Base-by-base conservation (phyloP, 92 coral and sea anemone genomes). In the Epizoanthus rinbou region DNA sequence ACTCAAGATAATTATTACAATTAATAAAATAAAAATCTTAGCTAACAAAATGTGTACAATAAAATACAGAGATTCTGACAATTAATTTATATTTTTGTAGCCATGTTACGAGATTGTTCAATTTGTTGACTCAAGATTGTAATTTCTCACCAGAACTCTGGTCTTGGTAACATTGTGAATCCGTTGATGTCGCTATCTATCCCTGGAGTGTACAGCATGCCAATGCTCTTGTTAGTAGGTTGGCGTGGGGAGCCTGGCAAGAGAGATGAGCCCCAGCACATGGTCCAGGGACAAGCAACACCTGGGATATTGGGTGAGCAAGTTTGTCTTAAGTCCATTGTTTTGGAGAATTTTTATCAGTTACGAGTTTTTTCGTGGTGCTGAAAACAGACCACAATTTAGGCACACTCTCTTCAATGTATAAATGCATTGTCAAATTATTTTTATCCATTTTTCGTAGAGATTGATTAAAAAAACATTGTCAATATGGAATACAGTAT, bases 181-280 rank as follows among this genome's bases (percentile, higher is more conserved):
- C 99, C 99, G 8, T 84, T 96, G 66, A 91, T 96, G 99, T 96
- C 99, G 1, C 79, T 96, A 17, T 95, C 98, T 31, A 98, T 96
- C 43, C 96, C 98, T 39, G 96, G 94, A 37, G 99, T 96, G 75
- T 96, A 96, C 79, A 93, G 98, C 71, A 96, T 96, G 43, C 99
- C 99, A 69, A 96, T 96, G 99, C 67, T 96, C 88, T 81, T 96
- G 70, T 70, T 96, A 73, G 98, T 96, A 37, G 99, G 99, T 23
- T 96, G 99, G 99, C 89, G 99, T 31, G 99, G 99, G 18, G 99
- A 96, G 82, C 99, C 99, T 0, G 99, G 99, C 6, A 96, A 96
- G 75, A 87, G 99, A 16, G 99, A 96, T 22, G 99, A 96, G 60
- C 99, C 99, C 0, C 99, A 96, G 82, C 99, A 96, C 80, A 70